Evolutionary conservation across 1,140 invertebrate species (phyloP).

Genomic region (Lepidurus apus): DNA sequence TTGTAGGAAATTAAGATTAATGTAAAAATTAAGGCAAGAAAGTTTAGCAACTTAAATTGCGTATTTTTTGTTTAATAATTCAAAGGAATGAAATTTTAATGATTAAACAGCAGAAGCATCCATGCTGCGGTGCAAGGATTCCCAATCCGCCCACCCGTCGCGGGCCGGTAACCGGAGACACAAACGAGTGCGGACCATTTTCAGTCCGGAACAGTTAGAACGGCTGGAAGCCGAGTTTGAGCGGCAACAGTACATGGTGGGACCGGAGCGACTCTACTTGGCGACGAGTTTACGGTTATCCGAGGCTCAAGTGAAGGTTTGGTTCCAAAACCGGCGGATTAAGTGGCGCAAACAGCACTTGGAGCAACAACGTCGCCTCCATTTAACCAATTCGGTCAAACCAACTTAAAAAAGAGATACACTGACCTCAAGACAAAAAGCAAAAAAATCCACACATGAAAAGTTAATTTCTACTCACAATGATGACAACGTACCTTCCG

Average conservation of each 20-base stretch:
- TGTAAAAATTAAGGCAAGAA: not conserved
- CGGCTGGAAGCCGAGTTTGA: slow-evolving; percentile 86
- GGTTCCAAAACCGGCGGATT: slow-evolving; percentile 94
- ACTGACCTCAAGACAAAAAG: not conserved
- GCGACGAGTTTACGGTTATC: slow-evolving; percentile 80
- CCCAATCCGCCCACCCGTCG: slow-evolving; percentile 24
- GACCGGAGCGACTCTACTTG: slow-evolving; percentile 81
- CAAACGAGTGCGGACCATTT: slow-evolving; percentile 87
- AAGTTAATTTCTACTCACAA: no score
- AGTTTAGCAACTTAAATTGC: not conserved
- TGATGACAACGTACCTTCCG: no score
- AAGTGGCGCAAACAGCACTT: slow-evolving; percentile 93
- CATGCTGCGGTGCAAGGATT: slow-evolving; percentile 5
- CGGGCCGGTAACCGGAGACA: slow-evolving; percentile 40
- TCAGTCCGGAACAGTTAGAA: slow-evolving; percentile 88
- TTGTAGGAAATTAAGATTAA: not conserved
- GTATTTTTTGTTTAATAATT: not conserved
- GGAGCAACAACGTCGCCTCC: slow-evolving; percentile 63
- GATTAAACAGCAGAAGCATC: not conserved
- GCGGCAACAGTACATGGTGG: slow-evolving; percentile 91
- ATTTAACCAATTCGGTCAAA: not conserved
- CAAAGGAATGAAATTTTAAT: not conserved
- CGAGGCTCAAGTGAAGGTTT: slow-evolving; percentile 92
- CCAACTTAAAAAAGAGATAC: not conserved
- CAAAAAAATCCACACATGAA: not conserved